Base-by-base conservation (phyloP, 2,797 vertebrate species). In the Dallia pectoralis region DNA sequence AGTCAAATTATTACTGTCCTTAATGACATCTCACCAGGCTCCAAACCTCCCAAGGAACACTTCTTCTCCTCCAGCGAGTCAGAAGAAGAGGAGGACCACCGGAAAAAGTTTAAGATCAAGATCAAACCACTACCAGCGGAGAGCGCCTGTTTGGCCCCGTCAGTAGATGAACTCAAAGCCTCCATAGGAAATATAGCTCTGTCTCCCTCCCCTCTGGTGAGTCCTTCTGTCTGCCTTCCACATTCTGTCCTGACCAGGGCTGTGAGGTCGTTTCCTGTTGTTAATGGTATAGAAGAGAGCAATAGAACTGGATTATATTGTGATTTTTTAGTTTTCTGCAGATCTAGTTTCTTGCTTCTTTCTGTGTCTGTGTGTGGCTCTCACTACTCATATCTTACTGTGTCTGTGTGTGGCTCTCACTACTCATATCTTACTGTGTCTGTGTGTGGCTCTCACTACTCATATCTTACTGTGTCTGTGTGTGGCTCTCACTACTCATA, bases 51-150 rank as follows among this genome's bases (percentile, higher is more conserved):
- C 86, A 99, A 97, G 86, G 0, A 82, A 16, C 95, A 97, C 89
- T 99, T 99, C 90, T 99, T 98, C 91, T 99, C 98, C 72, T 99
- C 98, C 0, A 98, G 97, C 0, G 97, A 99, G 82, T 98, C 98
- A 0, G 98, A 99, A 84, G 97, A 92, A 79, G 98, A 99, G 70
- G 97, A 98, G 81, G 97, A 98, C 82, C 95, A 96, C 0, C 95
- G 94, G 80, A 97, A 95, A 90, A 98, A 96, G 72, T 98, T 99
- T 87, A 99, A 98, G 87, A 96, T 99, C 86, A 97, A 97, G 91
- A 99, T 99, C 85, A 98, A 98, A 81, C 97, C 97, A 0, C 82
- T 99, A 82, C 90, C 87, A 33, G 86, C 94, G 0, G 93, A 98
- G 49, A 84, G 87, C 14, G 87, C 95, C 19, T 91, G 89, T 1